These are phyloP conservation scores for Ips nitidus DNA, from an alignment of 1,140 invertebrate genomes.

Conservation along the genomic window DNA sequence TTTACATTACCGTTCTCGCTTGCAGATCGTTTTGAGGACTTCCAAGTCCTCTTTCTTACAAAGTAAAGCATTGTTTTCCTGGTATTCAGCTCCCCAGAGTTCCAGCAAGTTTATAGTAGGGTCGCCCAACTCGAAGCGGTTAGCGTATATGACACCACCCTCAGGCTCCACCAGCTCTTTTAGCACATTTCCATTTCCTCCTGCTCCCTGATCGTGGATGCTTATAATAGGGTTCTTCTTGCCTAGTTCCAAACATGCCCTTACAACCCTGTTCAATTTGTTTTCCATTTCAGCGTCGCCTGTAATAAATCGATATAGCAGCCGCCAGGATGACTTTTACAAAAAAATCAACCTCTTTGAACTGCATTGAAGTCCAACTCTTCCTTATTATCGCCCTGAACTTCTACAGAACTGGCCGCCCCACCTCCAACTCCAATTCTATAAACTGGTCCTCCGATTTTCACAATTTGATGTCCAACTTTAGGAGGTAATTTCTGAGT, in stretches of 20 bases:
- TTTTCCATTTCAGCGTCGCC: conserved; percentile 99
- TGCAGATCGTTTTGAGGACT: conserved; percentile 72
- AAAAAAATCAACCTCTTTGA: conserved; percentile 63
- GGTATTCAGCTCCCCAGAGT: conserved; percentile 97
- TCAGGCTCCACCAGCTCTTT: conserved; percentile 95
- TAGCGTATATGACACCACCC: conserved; percentile 88
- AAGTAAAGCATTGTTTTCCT: conserved; percentile 92
- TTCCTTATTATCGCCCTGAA: conserved; percentile 82
- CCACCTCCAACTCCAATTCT: conserved; percentile 97
- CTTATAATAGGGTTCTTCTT: conserved; percentile 87
- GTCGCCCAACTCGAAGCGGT: conserved; percentile 90
- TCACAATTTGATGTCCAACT: conserved; percentile 85
- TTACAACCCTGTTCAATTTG: conserved; percentile 90
- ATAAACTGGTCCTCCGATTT: conserved; percentile 95
- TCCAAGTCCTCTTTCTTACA: conserved; percentile 66
- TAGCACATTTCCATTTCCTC: conserved; percentile 97
- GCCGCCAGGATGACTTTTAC: not conserved
- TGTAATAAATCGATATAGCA: conserved; percentile 18
- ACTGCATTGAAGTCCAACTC: conserved; percentile 95
- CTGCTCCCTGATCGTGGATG: conserved; percentile 94
- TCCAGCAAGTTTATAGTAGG: conserved; percentile 91
- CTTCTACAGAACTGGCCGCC: conserved; percentile 92
- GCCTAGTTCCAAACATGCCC: conserved; percentile 85
- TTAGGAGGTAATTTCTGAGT: conserved; percentile 71
- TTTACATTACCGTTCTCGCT: conserved; percentile 68